A percentile compares a stretch with the other conserved stretches of the same genome.
Evolutionary conservation across 2,797 vertebrate species (phyloP).

Genomic region (Ptychobarbus kaznakovi): DNA sequence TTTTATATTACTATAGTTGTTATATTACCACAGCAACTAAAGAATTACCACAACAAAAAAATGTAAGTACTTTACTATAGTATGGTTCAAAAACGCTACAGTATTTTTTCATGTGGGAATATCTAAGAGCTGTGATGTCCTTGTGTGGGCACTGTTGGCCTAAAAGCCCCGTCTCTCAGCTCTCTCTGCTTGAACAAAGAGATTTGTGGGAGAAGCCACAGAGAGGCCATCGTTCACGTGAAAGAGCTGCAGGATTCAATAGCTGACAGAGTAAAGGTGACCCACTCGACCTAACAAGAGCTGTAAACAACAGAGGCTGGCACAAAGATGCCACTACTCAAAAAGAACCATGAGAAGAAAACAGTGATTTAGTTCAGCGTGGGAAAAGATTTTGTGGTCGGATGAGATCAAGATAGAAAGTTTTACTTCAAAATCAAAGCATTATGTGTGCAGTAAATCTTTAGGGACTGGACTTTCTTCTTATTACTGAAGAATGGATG

Average conservation of each 20-base stretch:
- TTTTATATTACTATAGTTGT: too few relatives aligned
- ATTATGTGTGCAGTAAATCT: neutral
- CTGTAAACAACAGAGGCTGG: constrained; percentile 22
- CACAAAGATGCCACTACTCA: constrained; percentile 26
- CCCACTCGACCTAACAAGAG: constrained; percentile 29
- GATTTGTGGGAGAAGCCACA: constrained; percentile 16
- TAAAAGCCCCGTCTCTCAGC: neutral
- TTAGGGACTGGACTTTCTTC: neutral
- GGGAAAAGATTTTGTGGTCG: constrained; percentile 8
- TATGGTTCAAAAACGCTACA: too few relatives aligned
- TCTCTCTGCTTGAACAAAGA: neutral
- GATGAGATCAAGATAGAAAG: neutral
- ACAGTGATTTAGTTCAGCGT: constrained; percentile 26
- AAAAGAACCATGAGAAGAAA: constrained; percentile 12
- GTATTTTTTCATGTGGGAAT: too few relatives aligned
- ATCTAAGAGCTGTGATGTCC: neutral
- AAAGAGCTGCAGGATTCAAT: constrained; percentile 15
- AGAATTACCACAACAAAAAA: too few relatives aligned
- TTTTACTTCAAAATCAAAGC: neutral
- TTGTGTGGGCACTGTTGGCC: neutral
- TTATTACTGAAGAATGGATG: neutral
- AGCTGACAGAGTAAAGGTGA: neutral
- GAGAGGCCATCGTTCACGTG: constrained; percentile 10
- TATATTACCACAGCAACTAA: too few relatives aligned
- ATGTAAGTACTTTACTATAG: too few relatives aligned